Evolutionary conservation across 53 echinoderm and acorn worm genomes (phyloP), one percentile per base, ranked within the genome.

Genomic region (Actinopyga echinites): DNA sequence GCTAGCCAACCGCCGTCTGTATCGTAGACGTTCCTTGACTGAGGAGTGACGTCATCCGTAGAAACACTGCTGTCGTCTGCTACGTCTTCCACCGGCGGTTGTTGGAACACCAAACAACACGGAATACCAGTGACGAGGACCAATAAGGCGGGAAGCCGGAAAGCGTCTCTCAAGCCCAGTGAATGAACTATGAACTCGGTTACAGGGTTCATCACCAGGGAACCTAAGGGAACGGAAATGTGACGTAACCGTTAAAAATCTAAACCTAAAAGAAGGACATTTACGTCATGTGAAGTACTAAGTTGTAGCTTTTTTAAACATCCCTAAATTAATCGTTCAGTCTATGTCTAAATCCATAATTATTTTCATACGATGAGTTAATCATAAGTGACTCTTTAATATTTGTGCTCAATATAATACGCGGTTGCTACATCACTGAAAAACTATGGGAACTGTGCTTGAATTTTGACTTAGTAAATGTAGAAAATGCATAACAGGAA

Each of bases 131-230:
- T 91, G 34, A 95, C 62, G 23, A 95, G 40, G n/a, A 86, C 67
- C 6, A 95, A 55, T 30, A 77, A 93, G n/a, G 93, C 77, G 61
- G 91, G 73, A 56, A 88, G 75, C 23, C 93, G 89, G 30, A 89
- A 93, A 12, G 95, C 85, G 71, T 93, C 91, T 12, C 91, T 83
- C 6, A 95, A 86, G 5, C 95, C 95, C 0, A 95, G 22, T 22
- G 87, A 8, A 30, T 85, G 85, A 33, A 95, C 79, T 15, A 95
- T 73, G 42, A 82, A 67, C 65, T 95, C 89, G 55, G 88, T 89
- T 34, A 95, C 85, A 17, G 95, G 95, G 55, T 95, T 95, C 95
- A 95, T 95, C 28, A 93, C 93, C 24, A 95, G 73, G 24, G 95
- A 93, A 58, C 95, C 95, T 95, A 85, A 30, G 30, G 22, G 64